phyloP scores from a whole-genome alignment of 92 coral and sea anemone genomes.

The Porites evermanni region DNA sequence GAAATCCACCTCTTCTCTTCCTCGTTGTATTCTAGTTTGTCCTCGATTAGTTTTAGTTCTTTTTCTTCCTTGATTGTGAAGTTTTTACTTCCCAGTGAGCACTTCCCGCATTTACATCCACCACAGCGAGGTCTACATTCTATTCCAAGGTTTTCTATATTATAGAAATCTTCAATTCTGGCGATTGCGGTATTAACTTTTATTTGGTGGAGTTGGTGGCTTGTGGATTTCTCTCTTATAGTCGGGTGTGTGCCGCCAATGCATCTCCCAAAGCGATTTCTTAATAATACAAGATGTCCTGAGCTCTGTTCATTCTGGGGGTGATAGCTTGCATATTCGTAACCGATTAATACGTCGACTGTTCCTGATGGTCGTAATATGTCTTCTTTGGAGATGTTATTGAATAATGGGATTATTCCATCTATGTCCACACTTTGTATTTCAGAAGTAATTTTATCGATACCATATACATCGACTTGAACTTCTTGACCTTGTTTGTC shows the following conservation, averaged over 20 bases:
- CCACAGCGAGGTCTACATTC: constrained; percentile 10
- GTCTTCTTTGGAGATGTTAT: constrained; percentile 49
- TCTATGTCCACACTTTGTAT: constrained; percentile 41
- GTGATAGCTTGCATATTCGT: constrained; percentile 46
- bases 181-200: too few species aligned
- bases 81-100: constrained; percentile 47
- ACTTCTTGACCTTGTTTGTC: constrained; percentile 45
- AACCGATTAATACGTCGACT: constrained; percentile 61
- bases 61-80: constrained; percentile 53
- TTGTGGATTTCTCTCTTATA: neutral
- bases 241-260: constrained; percentile 47
- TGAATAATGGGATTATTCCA: constrained; percentile 25
- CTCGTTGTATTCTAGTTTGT: neutral
- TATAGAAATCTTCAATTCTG: too few species aligned
- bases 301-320: constrained; percentile 55
- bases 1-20: constrained; percentile 1
- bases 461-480: constrained; percentile 50
- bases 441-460: constrained; percentile 47
- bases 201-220: neutral
- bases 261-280: constrained; percentile 61
- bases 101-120: constrained; percentile 53
- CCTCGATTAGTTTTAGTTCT: neutral
- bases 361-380: constrained; percentile 34
- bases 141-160: too few species aligned
- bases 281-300: constrained; percentile 57